Conservation (phyloP, 2,113 vertebrate genomes). For the Danio rerio region GRCz12tu NC_133187.1:19945001-19945500, state of each 20-base stretch:
- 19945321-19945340: too few relatives aligned
- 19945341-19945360: too few relatives aligned
- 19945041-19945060: neutral
- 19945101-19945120: conserved; percentile 40
- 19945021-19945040: conserved; percentile 7
- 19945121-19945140: conserved; percentile 16
- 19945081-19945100: conserved; percentile 7
- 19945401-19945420: too few relatives aligned
- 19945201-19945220: neutral
- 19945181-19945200: conserved; percentile 31
- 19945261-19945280: conserved; percentile 25
- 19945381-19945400: too few relatives aligned
- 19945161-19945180: conserved; percentile 31
- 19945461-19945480: too few relatives aligned
- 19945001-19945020: too few relatives aligned
- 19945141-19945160: conserved; percentile 30
- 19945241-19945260: conserved; percentile 21
- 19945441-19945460: too few relatives aligned
- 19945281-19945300: neutral
- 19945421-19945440: too few relatives aligned
- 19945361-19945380: too few relatives aligned
- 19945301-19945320: neutral
- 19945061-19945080: neutral
- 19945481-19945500: too few relatives aligned
- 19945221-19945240: neutral